Base-by-base conservation (phyloP, 2,113 vertebrate species). In the Sebastes fasciatus region DNA sequence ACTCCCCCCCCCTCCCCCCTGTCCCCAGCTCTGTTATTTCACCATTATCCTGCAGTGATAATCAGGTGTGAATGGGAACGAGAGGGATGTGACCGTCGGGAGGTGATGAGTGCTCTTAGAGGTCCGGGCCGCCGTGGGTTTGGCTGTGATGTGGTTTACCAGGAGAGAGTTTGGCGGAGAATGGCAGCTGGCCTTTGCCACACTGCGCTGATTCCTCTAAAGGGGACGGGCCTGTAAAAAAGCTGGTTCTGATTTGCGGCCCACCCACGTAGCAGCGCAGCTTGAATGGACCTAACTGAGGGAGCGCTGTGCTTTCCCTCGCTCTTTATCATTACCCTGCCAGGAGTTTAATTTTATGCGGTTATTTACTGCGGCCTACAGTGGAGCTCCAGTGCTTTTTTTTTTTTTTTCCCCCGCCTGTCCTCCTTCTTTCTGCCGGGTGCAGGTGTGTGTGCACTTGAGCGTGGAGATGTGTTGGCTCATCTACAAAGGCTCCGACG, bases 391-490 rank as follows among this genome's bases (percentile, higher is more conserved):
- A 78, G 55, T 58, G 54, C 74, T 77, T 45, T 74, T 57, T 46
- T 70, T 13, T 10, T 14, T 13, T 34, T 34, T 4, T 54, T 14
- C 14, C 10, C 49, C 40, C 10, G 17, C 23, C 12, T 43, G 42
- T 40, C 70, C 64, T 60, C 66, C 48, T 62, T 42, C 54, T 85
- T 79, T 77, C 78, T 43, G 6, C 80, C 7, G 21, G 70, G 58
- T 84, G 88, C 92, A 94, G 93, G 95, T 96, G 94, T 92, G 88
- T 91, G 82, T 81, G 86, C 85, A 86, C 83, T 87, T 17, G 48
- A 80, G 57, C 69, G 46, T 83, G 81, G 76, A 80, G 78, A 79
- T 85, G 77, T 86, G 70, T 85, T 94, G 90, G 92, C 93, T 77
- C 23, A 88, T 80, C 92, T 93, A 92, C 93, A 94, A 94, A 95